These are phyloP conservation scores for Pollenia labialis DNA, from an alignment of 2,888 invertebrate genomes.

Conservation along the genomic window DNA sequence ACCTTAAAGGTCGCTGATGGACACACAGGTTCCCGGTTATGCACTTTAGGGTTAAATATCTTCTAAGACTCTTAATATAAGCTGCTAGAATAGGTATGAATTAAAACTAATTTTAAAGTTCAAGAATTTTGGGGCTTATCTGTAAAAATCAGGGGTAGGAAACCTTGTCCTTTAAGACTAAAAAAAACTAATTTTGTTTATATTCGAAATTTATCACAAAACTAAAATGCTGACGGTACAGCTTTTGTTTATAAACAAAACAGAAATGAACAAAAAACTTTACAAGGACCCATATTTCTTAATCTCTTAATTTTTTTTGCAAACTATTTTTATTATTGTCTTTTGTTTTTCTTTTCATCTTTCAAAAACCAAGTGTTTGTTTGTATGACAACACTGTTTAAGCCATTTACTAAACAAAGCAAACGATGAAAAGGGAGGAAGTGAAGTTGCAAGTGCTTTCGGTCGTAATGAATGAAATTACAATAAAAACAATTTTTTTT, in stretches of 20 bases:
- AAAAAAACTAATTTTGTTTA: no score
- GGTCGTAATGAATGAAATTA: constrained; percentile 62
- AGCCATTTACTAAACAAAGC: constrained; percentile 36
- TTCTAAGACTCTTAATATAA: no score
- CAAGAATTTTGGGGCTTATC: no score
- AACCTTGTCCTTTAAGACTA: no score
- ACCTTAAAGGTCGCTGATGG: no score
- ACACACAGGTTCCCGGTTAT: no score
- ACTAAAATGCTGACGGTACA: neutral
- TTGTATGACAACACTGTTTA: constrained; percentile 39
- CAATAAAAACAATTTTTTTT: constrained; percentile 47
- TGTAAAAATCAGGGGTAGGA: no score
- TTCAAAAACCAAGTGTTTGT: constrained; percentile 34
- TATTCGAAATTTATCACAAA: neutral
- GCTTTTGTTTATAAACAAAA: constrained; percentile 3
- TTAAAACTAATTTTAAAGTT: no score
- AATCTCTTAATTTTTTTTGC: neutral
- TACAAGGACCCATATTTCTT: neutral
- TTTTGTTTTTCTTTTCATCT: neutral
- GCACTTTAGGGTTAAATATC: no score
- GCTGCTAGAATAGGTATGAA: no score
- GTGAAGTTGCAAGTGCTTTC: constrained; percentile 27
- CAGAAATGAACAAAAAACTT: neutral
- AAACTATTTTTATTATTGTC: neutral
- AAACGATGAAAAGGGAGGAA: constrained; percentile 7